Base-by-base conservation (phyloP, 2,113 vertebrate species). In the Alethe diademata region DNA sequence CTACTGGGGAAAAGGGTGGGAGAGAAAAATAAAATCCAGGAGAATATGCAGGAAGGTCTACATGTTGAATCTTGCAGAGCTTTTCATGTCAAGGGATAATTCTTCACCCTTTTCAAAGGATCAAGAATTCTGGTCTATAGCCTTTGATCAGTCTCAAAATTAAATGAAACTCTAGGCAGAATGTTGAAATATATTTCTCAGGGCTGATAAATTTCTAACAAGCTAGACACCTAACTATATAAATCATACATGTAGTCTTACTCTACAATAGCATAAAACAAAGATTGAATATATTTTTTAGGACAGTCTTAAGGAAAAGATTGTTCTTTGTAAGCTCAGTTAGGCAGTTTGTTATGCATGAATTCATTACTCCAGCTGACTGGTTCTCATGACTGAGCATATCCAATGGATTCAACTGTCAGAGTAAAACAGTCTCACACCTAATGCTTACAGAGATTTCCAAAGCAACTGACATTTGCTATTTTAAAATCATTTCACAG, bases 121-220 rank as follows among this genome's bases (percentile, higher is more conserved):
- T 54, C 19, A 81, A 79, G 35, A n/a, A 5, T 50, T 79, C 42
- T 66, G 29, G 9, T n/a, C 47, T 72, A 23, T 7, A 73, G 50
- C 24, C 31, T 95, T 86, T 94, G 71, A 90, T 80, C 31, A 43
- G 51, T 60, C 61, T 81, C 57, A 95, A 93, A 91, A 82, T 76
- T 54, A 91, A 75, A 51, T 70, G 53, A 83, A 88, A 80, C 6
- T 88, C 64, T 40, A 64, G 9, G 31, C 60, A 88, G 64, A 75
- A 75, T 36, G 9, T 78, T 80, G 47, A 92, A 94, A 90, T 64
- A 19, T 42, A 78, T 86, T 93, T 31, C 51, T 92, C 36, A 14
- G 28, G 64, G 45, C 50, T 95, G 88, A 90, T 83, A 90, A 93
- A 93, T 95, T 88, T 93, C 85, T 97, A 93, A 92, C 36, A 78